A percentile compares a stretch with the other conserved stretches of the same genome.
Evolutionary conservation across 2,888 invertebrate genomes (phyloP).

Genomic region (Rhingia rostrata): DNA sequence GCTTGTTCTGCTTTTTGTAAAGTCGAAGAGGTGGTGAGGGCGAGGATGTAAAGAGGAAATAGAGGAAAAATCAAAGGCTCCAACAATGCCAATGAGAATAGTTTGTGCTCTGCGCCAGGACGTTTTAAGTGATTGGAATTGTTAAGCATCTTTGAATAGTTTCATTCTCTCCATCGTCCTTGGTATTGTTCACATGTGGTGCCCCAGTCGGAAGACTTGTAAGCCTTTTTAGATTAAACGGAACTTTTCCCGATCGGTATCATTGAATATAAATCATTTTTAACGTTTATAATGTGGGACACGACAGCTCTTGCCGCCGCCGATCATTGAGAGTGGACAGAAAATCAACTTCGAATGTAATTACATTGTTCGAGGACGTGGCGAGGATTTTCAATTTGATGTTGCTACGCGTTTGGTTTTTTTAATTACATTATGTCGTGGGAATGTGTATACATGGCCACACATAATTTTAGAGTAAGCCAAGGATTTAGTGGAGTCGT

Average conservation of each 20-base stretch:
- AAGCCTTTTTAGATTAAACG: conserved; percentile 50
- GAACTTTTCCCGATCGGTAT: conserved; percentile 49
- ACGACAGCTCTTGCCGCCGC: background rate
- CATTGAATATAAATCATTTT: conserved; percentile 72
- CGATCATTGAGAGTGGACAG: conserved; percentile 13
- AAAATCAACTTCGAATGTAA: conserved; percentile 51
- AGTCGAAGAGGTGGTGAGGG: background rate
- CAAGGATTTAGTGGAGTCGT: conserved; percentile 9
- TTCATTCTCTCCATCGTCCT: conserved; percentile 9
- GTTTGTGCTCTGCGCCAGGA: conserved; percentile 54
- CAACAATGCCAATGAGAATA: conserved; percentile 70
- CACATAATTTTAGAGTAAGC: background rate
- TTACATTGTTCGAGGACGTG: conserved; percentile 52
- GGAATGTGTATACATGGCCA: background rate
- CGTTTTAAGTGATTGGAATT: conserved; percentile 73
- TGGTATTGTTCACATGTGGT: conserved; percentile 4
- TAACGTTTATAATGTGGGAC: conserved; percentile 29
- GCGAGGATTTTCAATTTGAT: conserved; percentile 47
- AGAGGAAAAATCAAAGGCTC: conserved; percentile 59
- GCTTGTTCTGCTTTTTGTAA: conserved; percentile 9
- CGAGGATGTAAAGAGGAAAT: background rate
- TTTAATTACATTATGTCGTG: conserved; percentile 44
- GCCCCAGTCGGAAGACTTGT: conserved; percentile 19
- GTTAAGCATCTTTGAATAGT: conserved; percentile 56
- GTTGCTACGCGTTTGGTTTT: conserved; percentile 44